These are phyloP conservation scores for Dynastes maya DNA, from an alignment of 2,888 invertebrate genomes.

Conservation along the genomic window DNA sequence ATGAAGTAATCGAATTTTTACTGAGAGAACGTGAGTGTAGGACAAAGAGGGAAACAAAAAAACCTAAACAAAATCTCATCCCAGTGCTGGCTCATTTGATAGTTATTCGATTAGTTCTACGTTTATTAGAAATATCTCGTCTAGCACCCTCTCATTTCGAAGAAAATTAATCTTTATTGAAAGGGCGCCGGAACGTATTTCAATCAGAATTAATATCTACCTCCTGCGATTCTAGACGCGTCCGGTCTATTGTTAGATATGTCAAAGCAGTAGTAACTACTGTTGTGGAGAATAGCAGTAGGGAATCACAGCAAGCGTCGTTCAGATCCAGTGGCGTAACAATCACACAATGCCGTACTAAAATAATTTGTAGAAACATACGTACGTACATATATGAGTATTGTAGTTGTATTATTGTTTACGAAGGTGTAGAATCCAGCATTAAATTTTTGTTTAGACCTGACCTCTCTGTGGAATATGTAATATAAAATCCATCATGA, in stretches of 20 bases:
- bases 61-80: constrained; percentile 19
- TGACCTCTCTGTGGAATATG: too few species aligned
- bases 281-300: constrained; percentile 20
- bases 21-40: too few species aligned
- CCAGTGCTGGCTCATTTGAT: not conserved
- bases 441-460: too few species aligned
- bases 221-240: constrained; percentile 42
- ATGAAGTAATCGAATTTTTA: too few species aligned
- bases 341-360: not conserved
- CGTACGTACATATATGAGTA: too few species aligned
- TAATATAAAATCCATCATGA: too few species aligned
- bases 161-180: constrained; percentile 44
- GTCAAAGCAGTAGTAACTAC: constrained; percentile 15
- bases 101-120: constrained; percentile 29
- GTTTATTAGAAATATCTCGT: constrained; percentile 40
- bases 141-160: constrained; percentile 32
- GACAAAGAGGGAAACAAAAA: not conserved
- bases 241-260: constrained; percentile 34
- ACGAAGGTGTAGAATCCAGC: too few species aligned
- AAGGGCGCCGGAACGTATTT: constrained; percentile 36
- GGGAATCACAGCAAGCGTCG: not conserved
- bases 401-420: too few species aligned
- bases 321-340: constrained; percentile 15
- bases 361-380: not conserved
- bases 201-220: constrained; percentile 44